Evolutionary conservation across 2,888 invertebrate species (phyloP), one percentile per base, ranked within the genome.

Genomic region (Noctua comes): DNA sequence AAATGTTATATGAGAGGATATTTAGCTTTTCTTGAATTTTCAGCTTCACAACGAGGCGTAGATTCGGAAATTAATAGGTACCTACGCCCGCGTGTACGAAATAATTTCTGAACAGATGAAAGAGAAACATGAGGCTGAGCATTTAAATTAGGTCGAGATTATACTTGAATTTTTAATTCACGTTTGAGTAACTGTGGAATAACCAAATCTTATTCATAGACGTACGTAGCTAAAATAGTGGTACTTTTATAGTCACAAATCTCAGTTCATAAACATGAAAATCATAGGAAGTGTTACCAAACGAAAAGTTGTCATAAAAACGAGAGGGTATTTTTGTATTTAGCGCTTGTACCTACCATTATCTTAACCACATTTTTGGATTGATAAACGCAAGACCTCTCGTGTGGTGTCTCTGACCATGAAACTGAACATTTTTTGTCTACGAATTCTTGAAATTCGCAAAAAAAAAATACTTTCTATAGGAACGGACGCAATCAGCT

Each of bases 101-200:
- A 66, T 81, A 18, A 78, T 78, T 71, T 80, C n/a, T 43, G 10
- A 27, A 16, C 27, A 40, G 73, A 54, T 81, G 13, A 54, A 64
- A 81, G 24, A 80, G 64, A 36, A 46, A 36, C 24, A 71, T 18
- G 31, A 24, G 43, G 6, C 43, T 54, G 16, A 13, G 13, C 54
- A 72, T 72, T 18, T 57, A 57, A 43, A 74, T 71, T 54, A 43
- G 54, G 31, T 74, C 27, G 24, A n/a, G 31, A 73, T 71, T 66
- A 66, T 43, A 66, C 43, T 66, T 66, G 43, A 66, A 1, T n/a
- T 66, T 66, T 62, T 27, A 13, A 79, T 48, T 81, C 21, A 31
- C 31, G 16, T 51, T 31, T 31, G 27, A 24, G 40, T 48, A 27
- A 40, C 18, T 48, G 13, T 36, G 13, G 4, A 16, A 31, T 24